Conservation (phyloP, 2,797 vertebrate species). For the Micrastur ruficollis region DNA sequence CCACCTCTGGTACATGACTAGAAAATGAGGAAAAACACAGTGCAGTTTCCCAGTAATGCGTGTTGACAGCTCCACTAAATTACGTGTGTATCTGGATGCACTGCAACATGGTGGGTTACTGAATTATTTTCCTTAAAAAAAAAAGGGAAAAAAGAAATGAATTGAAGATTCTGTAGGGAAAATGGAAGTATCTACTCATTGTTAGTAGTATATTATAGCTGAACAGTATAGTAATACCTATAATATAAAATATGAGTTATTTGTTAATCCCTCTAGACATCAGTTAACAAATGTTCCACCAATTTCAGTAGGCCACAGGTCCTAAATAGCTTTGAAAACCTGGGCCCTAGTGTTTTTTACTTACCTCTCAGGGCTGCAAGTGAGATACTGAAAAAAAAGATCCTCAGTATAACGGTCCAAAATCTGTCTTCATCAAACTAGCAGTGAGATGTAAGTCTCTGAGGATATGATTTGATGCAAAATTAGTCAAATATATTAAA, state of each 20-base stretch:
- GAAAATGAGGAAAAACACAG: constrained; percentile 23
- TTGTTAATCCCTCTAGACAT: background rate
- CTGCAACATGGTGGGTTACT: background rate
- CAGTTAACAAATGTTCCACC: background rate
- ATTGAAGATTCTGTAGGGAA: background rate
- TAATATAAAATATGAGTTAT: background rate
- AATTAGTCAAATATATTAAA: background rate
- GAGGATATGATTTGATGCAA: background rate
- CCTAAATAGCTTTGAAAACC: background rate
- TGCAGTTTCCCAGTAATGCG: background rate
- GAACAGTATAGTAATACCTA: background rate
- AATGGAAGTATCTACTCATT: background rate
- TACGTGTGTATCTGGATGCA: background rate
- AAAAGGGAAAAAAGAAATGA: background rate
- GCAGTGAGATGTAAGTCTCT: background rate
- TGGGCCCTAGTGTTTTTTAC: background rate
- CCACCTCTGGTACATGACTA: background rate
- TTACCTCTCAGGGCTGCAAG: background rate
- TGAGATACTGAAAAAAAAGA: background rate
- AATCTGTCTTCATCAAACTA: background rate
- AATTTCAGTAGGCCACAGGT: background rate
- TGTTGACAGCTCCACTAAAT: constrained; percentile 14
- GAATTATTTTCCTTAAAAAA: background rate
- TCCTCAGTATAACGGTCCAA: background rate
- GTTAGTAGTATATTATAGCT: background rate